Percentiles rank a stretch among this genome's conserved stretches.
phyloP scores from a whole-genome alignment of 2,888 invertebrate genomes.

The Epistrophe eligans region DNA sequence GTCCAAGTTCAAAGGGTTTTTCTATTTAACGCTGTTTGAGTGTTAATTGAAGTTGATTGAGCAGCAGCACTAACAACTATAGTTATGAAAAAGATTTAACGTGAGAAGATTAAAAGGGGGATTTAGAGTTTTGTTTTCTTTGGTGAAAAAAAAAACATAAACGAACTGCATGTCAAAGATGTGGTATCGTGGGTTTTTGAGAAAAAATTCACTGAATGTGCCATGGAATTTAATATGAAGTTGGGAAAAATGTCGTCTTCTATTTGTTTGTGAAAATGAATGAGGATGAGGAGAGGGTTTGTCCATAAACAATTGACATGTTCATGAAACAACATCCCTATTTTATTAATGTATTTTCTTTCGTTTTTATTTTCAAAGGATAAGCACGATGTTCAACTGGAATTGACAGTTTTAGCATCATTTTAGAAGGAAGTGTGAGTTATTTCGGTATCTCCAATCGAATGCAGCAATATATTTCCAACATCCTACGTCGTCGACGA shows the following conservation, averaged over 20 bases:
- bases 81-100: conserved; percentile 43
- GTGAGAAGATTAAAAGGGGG: conserved; percentile 47
- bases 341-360: neutral
- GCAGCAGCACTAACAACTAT: conserved; percentile 62
- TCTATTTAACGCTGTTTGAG: conserved; percentile 64
- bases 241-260: conserved; percentile 14
- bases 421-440: neutral
- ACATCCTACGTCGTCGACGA: no score
- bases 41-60: conserved; percentile 74
- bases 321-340: neutral
- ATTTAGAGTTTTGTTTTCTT: neutral
- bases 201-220: conserved; percentile 46
- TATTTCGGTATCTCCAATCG: neutral
- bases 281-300: no score
- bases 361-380: neutral
- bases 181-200: neutral
- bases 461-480: no score
- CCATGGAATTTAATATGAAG: conserved; percentile 39
- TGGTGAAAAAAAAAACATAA: neutral
- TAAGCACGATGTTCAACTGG: neutral
- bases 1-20: conserved; percentile 73
- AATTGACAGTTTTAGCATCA: neutral
- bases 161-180: conserved; percentile 34
- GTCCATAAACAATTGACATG: neutral
- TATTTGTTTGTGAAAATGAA: conserved; percentile 47